Percentiles rank a stretch among this genome's conserved stretches.
Evolutionary conservation across 1,140 invertebrate species (phyloP).

Genomic region (Popillia japonica): DNA sequence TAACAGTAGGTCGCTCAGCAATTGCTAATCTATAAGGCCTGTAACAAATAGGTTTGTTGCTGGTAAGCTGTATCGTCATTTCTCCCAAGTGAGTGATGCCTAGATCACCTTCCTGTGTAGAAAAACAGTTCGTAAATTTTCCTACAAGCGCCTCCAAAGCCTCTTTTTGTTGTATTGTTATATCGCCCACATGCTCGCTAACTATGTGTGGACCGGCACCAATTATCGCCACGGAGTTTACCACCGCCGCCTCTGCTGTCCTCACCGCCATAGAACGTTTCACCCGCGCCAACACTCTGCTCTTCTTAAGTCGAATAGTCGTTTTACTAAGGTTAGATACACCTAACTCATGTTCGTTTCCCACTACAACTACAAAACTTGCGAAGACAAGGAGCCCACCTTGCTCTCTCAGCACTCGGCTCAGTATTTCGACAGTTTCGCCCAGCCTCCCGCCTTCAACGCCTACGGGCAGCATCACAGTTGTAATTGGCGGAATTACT

Average conservation of each 20-base stretch:
- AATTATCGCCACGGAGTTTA: too few species aligned
- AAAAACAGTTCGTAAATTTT: conserved; percentile 18
- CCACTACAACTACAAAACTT: background rate
- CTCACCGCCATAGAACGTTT: background rate
- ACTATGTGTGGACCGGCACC: too few species aligned
- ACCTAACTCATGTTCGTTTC: background rate
- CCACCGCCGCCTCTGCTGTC: too few species aligned
- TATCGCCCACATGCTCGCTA: background rate
- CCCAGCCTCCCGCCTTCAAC: background rate
- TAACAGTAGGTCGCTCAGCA: background rate
- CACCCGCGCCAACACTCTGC: background rate
- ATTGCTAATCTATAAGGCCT: conserved; percentile 32
- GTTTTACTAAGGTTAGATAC: background rate
- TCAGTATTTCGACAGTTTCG: background rate
- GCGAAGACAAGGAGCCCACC: too few species aligned
- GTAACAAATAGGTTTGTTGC: background rate
- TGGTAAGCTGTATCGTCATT: conserved; percentile 36
- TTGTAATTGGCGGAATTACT: background rate
- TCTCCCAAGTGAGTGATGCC: conserved; percentile 35
- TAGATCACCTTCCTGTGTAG: conserved; percentile 5
- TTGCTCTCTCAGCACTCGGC: background rate
- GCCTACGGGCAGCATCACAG: background rate
- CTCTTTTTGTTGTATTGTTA: background rate
- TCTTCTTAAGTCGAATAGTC: background rate
- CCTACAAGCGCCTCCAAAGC: background rate